A percentile compares a stretch with the other conserved stretches of the same genome.
phyloP scores from a whole-genome alignment of 2,113 vertebrate genomes.

The Oenanthe melanoleuca region DNA sequence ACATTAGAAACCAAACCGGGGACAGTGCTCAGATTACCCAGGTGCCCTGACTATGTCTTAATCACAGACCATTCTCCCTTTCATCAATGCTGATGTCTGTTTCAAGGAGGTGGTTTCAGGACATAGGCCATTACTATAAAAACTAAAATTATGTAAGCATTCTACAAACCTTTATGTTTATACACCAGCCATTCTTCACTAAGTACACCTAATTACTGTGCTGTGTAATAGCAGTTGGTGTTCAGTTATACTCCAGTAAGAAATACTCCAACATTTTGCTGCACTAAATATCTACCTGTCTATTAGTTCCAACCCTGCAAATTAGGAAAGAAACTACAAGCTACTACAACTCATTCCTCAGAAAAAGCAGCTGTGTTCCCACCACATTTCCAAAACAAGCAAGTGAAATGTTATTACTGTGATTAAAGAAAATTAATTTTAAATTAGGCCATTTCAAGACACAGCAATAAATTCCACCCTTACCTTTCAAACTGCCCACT shows the following conservation, averaged over 20 bases:
- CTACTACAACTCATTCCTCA: neutral
- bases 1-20: neutral
- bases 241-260: neutral
- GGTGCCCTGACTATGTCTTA: neutral
- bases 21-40: neutral
- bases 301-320: neutral
- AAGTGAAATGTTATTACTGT: neutral
- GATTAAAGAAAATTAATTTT: neutral
- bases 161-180: neutral
- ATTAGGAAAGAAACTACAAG: neutral
- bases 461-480: neutral
- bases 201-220: neutral
- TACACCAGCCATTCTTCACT: neutral
- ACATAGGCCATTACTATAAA: neutral
- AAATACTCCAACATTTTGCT: neutral
- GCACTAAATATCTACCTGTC: neutral
- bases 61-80: neutral
- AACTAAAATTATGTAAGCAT: neutral
- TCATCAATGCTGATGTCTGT: neutral
- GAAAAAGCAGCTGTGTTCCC: neutral
- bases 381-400: neutral
- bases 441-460: neutral
- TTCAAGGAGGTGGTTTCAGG: neutral
- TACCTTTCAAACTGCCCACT: neutral
- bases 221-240: neutral